phyloP scores from a whole-genome alignment of 2,797 vertebrate genomes.

The Bradypus variegatus region DNA sequence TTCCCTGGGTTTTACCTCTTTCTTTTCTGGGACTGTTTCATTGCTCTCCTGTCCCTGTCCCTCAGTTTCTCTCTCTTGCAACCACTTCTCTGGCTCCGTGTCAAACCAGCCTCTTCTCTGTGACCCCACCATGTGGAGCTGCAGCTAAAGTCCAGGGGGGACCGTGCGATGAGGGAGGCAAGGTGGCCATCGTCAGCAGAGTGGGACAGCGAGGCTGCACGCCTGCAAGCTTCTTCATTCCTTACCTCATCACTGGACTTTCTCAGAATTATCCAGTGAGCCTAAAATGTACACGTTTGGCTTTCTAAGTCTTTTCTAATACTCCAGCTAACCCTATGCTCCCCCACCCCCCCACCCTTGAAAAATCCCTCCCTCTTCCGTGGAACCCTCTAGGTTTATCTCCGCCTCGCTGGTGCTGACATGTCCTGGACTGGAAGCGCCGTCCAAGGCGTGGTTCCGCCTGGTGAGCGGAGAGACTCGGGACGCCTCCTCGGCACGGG shows the following conservation, averaged over 20 bases:
- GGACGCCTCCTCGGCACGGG: neutral
- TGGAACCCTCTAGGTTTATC: neutral
- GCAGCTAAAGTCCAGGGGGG: neutral
- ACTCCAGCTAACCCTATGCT: neutral
- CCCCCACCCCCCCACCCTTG: too few species aligned
- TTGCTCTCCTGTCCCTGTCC: neutral
- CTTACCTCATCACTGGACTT: neutral
- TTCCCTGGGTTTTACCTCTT: neutral
- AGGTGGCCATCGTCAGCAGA: neutral
- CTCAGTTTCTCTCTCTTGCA: neutral
- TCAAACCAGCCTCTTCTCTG: neutral
- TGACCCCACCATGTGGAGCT: neutral
- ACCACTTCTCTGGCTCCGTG: neutral
- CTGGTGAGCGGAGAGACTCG: neutral
- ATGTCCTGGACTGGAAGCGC: neutral
- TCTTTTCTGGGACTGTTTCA: neutral
- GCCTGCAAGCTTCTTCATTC: neutral
- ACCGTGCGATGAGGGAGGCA: neutral
- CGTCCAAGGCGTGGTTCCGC: neutral
- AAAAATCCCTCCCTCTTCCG: neutral
- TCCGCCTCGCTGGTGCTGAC: neutral
- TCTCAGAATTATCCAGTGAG: neutral
- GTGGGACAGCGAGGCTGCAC: neutral
- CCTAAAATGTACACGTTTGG: neutral
- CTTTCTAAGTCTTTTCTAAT: neutral